Conservation (phyloP, 2,797 vertebrate species). For the Coluber constrictor region DNA sequence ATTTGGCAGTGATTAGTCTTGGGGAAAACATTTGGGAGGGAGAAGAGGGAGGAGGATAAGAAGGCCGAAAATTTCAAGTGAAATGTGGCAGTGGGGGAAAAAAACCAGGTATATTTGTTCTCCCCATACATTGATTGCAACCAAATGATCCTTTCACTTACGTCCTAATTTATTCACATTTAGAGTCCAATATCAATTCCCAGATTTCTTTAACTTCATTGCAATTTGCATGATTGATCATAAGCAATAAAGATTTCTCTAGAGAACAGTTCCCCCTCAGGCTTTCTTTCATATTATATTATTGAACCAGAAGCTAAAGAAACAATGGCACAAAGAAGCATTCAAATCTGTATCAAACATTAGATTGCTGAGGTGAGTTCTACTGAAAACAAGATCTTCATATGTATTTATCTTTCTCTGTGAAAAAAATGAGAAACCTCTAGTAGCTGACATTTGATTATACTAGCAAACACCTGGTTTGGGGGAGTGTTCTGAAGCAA, state of each 20-base stretch:
- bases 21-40: neutral
- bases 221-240: neutral
- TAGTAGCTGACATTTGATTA: neutral
- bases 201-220: neutral
- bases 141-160: neutral
- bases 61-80: neutral
- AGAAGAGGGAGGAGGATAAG: neutral
- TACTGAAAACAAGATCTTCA: neutral
- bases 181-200: neutral
- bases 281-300: neutral
- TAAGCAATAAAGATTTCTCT: neutral
- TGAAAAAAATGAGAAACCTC: neutral
- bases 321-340: neutral
- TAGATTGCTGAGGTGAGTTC: neutral
- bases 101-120: neutral
- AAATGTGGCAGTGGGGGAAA: neutral
- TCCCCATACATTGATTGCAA: neutral
- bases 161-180: neutral
- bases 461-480: neutral
- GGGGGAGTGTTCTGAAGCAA: neutral
- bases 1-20: neutral
- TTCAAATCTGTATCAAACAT: neutral
- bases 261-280: neutral
- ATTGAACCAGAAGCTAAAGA: neutral
- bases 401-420: neutral